phyloP scores from a whole-genome alignment of 2,888 invertebrate genomes.

The Plusia festucae region DNA sequence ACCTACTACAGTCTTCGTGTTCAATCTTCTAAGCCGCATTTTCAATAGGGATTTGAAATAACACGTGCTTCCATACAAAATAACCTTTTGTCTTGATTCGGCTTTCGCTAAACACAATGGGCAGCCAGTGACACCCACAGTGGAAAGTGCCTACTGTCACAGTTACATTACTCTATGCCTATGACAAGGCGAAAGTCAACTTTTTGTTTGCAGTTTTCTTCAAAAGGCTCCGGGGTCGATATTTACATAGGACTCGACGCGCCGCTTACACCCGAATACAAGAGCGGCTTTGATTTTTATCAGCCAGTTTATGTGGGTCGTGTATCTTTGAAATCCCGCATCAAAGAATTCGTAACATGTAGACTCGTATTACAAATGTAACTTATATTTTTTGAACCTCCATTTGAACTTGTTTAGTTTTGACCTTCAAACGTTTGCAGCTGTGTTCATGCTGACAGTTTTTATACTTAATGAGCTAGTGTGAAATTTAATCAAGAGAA shows the following conservation, averaged over 20 bases:
- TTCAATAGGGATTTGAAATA: slow-evolving; percentile 29
- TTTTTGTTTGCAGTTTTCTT: slow-evolving; percentile 74
- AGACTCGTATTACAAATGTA: slow-evolving; percentile 10
- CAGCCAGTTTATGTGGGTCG: slow-evolving; percentile 29
- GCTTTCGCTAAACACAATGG: slow-evolving; percentile 83
- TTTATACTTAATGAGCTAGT: slow-evolving; percentile 6
- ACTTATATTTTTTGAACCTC: not conserved
- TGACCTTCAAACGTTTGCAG: slow-evolving; percentile 8
- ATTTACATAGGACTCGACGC: slow-evolving; percentile 64
- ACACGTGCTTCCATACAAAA: slow-evolving; percentile 39
- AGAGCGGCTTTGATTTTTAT: slow-evolving; percentile 38
- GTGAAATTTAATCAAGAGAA: slow-evolving; percentile 7
- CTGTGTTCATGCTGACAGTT: not conserved
- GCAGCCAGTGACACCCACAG: slow-evolving; percentile 76
- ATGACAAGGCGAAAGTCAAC: slow-evolving; percentile 76
- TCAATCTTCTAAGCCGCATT: slow-evolving; percentile 14
- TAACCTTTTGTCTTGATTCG: slow-evolving; percentile 78
- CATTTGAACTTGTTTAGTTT: slow-evolving; percentile 3
- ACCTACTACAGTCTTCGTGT: slow-evolving; percentile 14
- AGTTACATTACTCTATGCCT: slow-evolving; percentile 67
- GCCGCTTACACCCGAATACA: slow-evolving; percentile 27
- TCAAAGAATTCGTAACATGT: slow-evolving; percentile 11
- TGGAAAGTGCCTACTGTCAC: slow-evolving; percentile 76
- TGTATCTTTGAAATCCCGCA: slow-evolving; percentile 12
- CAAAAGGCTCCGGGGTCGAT: slow-evolving; percentile 67